These are phyloP conservation scores for Myopa tessellatipennis DNA, from an alignment of 2,888 invertebrate genomes.

Conservation along the genomic window DNA sequence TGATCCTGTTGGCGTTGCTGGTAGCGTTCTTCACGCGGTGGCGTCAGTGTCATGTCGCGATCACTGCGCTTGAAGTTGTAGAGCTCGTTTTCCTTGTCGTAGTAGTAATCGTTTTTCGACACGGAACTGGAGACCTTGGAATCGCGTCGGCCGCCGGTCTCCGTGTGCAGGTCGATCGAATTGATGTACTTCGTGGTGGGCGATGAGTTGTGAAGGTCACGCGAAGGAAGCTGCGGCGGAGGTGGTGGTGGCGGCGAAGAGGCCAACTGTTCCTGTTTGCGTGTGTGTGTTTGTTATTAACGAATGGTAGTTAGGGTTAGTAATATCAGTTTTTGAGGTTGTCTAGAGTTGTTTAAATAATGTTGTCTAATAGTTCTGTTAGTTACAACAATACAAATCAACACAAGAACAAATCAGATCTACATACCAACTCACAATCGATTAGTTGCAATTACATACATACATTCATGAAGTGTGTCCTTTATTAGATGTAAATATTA, in stretches of 20 bases:
- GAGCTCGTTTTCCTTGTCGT: conserved; percentile 67
- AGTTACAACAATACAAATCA: not conserved
- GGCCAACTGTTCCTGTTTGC: conserved; percentile 56
- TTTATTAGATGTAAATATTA: too few species aligned
- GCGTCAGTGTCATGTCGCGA: conserved; percentile 60
- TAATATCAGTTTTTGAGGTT: not conserved
- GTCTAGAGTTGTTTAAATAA: not conserved
- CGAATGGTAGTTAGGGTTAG: conserved; percentile 5
- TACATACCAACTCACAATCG: too few species aligned
- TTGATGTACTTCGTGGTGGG: conserved; percentile 62
- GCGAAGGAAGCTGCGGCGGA: conserved; percentile 53
- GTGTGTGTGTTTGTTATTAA: conserved; percentile 39
- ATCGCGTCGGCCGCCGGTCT: conserved; percentile 61
- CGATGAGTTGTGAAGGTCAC: conserved; percentile 54
- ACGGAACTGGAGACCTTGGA: conserved; percentile 57
- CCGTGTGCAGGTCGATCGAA: conserved; percentile 62
- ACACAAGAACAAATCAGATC: too few species aligned
- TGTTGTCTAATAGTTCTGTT: not conserved
- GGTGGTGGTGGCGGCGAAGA: conserved; percentile 57
- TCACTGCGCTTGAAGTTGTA: conserved; percentile 59
- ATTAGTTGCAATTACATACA: too few species aligned
- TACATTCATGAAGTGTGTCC: too few species aligned
- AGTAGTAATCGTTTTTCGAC: conserved; percentile 65
- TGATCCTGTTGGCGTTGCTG: conserved; percentile 50
- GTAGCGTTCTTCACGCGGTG: conserved; percentile 65